Base-by-base conservation (phyloP, 1,140 invertebrate species). In the Asbolus verrucosus region DNA sequence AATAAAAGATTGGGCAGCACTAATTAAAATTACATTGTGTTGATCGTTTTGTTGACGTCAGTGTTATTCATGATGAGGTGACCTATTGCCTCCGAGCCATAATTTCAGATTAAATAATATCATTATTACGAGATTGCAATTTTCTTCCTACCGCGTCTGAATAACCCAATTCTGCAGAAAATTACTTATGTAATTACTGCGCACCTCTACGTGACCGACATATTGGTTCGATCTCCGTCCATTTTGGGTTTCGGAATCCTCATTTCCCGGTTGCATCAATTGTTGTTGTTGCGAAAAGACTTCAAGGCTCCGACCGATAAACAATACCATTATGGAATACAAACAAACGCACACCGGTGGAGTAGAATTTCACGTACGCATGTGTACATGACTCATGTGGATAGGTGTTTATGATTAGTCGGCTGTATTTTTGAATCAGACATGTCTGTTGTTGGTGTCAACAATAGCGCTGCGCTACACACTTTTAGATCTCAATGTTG, bases 81-180 rank as follows among this genome's bases (percentile, higher is more conserved):
- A 46, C 41, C 39, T 43, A 18, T 43, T 18, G 39, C 39, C 39
- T 16, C 18, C 41, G 14, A 16, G 41, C 41, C 19, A 19, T 16
- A 46, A 46, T 46, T 46, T 46, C 41, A 19, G 16, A 46, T 46
- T 46, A 46, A 46, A 46, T 46, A 46, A 46, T 46, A 46, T 46
- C 41, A 46, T 46, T 16, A 46, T 19, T 14, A 16, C 19, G n/a
- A 19, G 41, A 46, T 46, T 46, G 41, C 41, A 46, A 46, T 46
- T 46, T 46, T 46, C 41, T 46, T 46, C 41, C 41, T 46, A 46
- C 41, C 39, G 41, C 41, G 41, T 46, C 41, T 46, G 16, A 46
- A 46, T 46, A 46, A 46, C 41, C 41, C 16, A 16, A 46, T 46
- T 46, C 41, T 46, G 16, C 41, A 46, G 41, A 46, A 46, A 46